A percentile compares a stretch with the other conserved stretches of the same genome.
phyloP scores from a whole-genome alignment of 2,797 vertebrate species.

The Enteromius mattozi region DNA sequence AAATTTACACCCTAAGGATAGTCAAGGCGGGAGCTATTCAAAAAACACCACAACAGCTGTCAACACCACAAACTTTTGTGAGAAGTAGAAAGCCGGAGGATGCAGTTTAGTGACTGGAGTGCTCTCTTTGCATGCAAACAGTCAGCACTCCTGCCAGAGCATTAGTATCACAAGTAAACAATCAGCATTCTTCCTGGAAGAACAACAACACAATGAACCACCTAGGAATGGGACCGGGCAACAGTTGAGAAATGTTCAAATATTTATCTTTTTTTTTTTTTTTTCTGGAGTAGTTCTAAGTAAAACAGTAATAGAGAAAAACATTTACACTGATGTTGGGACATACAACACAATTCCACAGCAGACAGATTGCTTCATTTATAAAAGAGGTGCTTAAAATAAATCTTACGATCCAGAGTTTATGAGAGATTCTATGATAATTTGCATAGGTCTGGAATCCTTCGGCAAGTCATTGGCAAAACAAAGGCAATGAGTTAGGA shows the following conservation, averaged over 20 bases:
- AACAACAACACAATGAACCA: conserved; percentile 55
- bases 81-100: background rate
- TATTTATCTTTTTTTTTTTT: background rate
- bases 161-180: conserved; percentile 66
- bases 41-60: conserved; percentile 34
- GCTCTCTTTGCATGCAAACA: conserved; percentile 62
- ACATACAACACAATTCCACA: background rate
- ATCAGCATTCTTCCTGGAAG: conserved; percentile 65
- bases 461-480: conserved; percentile 59
- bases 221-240: conserved; percentile 11
- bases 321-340: background rate
- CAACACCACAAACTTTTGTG: background rate
- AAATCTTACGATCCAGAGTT: background rate
- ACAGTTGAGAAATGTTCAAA: background rate
- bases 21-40: conserved; percentile 5
- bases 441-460: background rate
- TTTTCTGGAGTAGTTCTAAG: background rate
- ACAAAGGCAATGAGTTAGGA: conserved; percentile 44
- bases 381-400: background rate
- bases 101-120: conserved; percentile 45
- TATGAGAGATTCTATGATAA: background rate
- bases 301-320: background rate
- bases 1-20: conserved; percentile 19
- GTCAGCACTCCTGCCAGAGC: conserved; percentile 61
- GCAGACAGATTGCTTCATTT: background rate